Evolutionary conservation across 1,140 invertebrate genomes (phyloP), one percentile per base, ranked within the genome.

Genomic region (Sipha flava): DNA sequence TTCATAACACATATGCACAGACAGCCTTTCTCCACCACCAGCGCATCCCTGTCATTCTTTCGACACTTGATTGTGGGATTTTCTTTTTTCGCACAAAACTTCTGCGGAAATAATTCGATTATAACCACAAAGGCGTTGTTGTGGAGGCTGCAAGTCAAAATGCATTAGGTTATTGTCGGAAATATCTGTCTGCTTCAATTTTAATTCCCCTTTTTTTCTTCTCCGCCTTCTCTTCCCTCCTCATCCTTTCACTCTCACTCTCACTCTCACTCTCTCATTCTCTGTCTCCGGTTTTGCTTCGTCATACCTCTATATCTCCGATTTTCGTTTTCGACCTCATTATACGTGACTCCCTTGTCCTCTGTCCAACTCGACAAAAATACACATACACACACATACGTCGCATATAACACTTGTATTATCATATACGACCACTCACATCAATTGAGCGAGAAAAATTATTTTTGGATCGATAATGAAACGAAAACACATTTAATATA

Each of bases 161-260:
- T 47, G 70, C 70, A 73, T 73, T 73, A 73, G 31, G 37, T 70
- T 73, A 73, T 73, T 73, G 70, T 73, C 49, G 49, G 70, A 34
- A 73, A 73, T 54, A 29, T 54, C 70, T 73, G 70, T 73, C 70
- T 73, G 45, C 70, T 73, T 73, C 70, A 73, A 73, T 73, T 73
- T 73, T 54, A 54, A 16, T n/a, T 52, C 49, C n/a, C 68, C 26
- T 72, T 1, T 21, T 0, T 34, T 34, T 52, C 21, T 54, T 37
- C 16, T 54, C 23, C 7, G 4, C 16, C 47, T 7, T 21, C 47
- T 6, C 4, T 18, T 18, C n/a, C 47, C n/a, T 9, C 12, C n/a
- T 3, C 47, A 52, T 3, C 47, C 3, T 52, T 52, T 52, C n/a
- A n/a, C n/a, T n/a, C n/a, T 31, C 68, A n/a, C 21, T 49, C 43